Percentiles rank a stretch among this genome's conserved stretches.
Evolutionary conservation across 2,797 vertebrate genomes (phyloP).

Genomic region (Selene dorsalis): DNA sequence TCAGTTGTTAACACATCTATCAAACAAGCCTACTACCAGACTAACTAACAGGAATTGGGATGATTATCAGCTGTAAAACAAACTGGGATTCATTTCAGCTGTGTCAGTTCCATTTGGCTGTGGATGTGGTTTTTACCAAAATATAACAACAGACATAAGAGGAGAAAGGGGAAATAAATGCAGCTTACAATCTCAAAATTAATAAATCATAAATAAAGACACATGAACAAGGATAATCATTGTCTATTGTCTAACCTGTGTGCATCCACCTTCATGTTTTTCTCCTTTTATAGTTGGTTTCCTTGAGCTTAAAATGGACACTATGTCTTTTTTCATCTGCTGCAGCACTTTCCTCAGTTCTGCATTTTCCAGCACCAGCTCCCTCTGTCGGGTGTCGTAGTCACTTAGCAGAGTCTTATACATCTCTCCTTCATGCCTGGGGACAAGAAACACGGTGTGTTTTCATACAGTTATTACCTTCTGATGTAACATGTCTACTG

Average conservation of each 20-base stretch:
- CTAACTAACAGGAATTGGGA: neutral
- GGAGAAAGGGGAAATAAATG: neutral
- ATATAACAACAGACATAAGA: neutral
- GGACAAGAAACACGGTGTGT: constrained; percentile 27
- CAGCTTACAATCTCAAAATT: neutral
- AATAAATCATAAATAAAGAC: neutral
- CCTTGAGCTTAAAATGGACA: constrained; percentile 89
- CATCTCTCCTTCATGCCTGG: constrained; percentile 95
- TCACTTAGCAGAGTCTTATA: constrained; percentile 92
- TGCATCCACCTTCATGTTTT: constrained; percentile 78
- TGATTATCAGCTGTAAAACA: neutral
- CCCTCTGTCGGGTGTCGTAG: constrained; percentile 92
- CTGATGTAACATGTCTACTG: neutral
- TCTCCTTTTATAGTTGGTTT: constrained; percentile 85
- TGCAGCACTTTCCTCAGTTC: constrained; percentile 96
- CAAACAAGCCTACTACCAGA: neutral
- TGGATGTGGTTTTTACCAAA: neutral
- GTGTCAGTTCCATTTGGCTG: neutral
- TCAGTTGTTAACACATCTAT: neutral
- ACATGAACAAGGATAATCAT: neutral
- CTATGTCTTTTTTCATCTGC: constrained; percentile 97
- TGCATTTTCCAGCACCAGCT: constrained; percentile 92
- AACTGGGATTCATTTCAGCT: neutral
- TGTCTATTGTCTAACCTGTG: constrained; percentile 80
- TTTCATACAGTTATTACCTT: neutral